Conservation (phyloP, 1,140 invertebrate genomes). For the Dendroctonus valens region DNA sequence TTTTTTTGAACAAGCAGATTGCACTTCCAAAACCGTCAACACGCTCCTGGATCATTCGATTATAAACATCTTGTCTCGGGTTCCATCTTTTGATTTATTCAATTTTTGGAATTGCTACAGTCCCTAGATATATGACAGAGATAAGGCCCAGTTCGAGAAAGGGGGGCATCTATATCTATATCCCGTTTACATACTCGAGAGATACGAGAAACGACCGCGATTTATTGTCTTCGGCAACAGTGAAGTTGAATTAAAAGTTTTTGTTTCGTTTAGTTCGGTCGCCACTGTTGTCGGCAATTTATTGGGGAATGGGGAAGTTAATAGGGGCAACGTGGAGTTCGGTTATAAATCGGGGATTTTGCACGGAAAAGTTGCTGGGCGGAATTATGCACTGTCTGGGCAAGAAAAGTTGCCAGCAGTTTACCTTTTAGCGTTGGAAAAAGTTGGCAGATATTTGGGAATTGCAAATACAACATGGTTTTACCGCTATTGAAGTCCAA, state of each 20-base stretch:
- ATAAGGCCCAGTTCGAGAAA: conserved; percentile 17
- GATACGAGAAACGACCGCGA: conserved; percentile 14
- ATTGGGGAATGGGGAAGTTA: background rate
- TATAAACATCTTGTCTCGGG: conserved; percentile 7
- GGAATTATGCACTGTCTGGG: no score
- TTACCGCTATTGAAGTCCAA: no score
- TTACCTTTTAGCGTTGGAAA: no score
- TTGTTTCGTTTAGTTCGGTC: background rate
- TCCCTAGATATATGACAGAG: conserved; percentile 5
- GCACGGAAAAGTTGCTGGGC: no score
- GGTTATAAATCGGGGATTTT: no score
- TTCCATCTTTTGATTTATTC: conserved; percentile 20
- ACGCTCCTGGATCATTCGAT: conserved; percentile 1
- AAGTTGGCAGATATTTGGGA: no score
- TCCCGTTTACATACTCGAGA: conserved; percentile 6
- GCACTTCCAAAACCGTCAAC: no score
- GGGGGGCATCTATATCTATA: conserved; percentile 17
- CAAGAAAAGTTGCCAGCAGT: no score
- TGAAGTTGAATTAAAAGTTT: conserved; percentile 19
- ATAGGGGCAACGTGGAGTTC: no score
- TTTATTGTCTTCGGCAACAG: conserved; percentile 10
- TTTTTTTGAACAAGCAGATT: no score
- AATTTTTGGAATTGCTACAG: conserved; percentile 17
- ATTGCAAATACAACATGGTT: no score
- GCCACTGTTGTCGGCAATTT: background rate